Percentiles rank a stretch among this genome's conserved stretches.
These are phyloP conservation scores for Beris morrisii DNA, from an alignment of 2,888 invertebrate species.

Conservation along the genomic window DNA sequence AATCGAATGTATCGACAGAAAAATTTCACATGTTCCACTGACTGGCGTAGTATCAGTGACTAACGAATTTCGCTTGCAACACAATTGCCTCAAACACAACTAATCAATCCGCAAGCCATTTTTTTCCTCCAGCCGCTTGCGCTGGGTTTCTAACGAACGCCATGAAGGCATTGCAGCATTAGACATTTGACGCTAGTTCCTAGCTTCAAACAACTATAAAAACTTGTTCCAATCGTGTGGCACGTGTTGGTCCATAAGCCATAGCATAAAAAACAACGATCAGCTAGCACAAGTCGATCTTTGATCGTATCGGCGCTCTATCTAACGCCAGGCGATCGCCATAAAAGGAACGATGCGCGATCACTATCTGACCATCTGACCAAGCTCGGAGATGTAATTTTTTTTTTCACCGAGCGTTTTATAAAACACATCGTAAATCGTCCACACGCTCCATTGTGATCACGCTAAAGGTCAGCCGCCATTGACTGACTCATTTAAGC, in stretches of 20 bases:
- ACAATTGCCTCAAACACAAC: too few species aligned
- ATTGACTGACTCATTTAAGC: constrained; percentile 22
- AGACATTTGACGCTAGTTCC: too few species aligned
- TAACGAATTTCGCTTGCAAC: too few species aligned
- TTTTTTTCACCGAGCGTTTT: too few species aligned
- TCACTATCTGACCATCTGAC: neutral
- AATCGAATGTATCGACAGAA: constrained; percentile 1
- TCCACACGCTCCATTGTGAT: constrained; percentile 22
- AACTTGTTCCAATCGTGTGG: neutral
- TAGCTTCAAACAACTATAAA: too few species aligned
- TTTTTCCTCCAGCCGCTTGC: neutral
- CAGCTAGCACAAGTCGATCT: neutral
- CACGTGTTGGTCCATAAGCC: constrained; percentile 14
- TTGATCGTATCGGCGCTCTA: too few species aligned
- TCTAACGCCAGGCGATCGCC: too few species aligned
- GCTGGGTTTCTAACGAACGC: too few species aligned
- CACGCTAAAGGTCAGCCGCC: constrained; percentile 25
- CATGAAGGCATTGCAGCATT: too few species aligned
- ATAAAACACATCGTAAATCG: too few species aligned
- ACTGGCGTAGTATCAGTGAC: too few species aligned
- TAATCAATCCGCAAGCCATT: neutral
- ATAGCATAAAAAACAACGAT: constrained; percentile 2
- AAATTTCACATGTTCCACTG: neutral
- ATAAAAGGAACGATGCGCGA: neutral
- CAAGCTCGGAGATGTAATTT: too few species aligned